Percentiles rank a stretch among this genome's conserved stretches.
phyloP scores from a whole-genome alignment of 2,888 invertebrate species.

The Xestia sexstrigata region DNA sequence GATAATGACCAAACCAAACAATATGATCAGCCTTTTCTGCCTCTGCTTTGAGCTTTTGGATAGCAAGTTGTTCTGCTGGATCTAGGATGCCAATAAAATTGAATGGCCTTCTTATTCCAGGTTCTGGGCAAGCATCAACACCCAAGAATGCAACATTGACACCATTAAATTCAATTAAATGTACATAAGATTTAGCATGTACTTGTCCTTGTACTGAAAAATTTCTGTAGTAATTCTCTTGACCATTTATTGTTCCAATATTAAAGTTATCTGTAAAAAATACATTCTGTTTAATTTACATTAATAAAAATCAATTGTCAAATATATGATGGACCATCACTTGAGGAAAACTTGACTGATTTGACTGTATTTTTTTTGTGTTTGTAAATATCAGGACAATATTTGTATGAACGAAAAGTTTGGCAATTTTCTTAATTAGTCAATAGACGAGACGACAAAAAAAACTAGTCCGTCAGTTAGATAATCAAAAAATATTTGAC shows the following conservation, averaged over 20 bases:
- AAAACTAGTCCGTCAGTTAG: too few species aligned
- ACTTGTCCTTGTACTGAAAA: constrained; percentile 94
- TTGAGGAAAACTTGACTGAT: neutral
- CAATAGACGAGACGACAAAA: too few species aligned
- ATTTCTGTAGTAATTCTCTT: constrained; percentile 94
- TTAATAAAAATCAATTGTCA: neutral
- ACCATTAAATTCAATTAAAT: constrained; percentile 89
- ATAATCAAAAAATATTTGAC: too few species aligned
- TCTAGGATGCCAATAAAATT: constrained; percentile 96
- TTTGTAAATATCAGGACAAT: too few species aligned
- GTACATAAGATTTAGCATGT: constrained; percentile 94
- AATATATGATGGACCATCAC: neutral
- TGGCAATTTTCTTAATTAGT: too few species aligned
- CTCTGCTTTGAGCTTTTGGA: constrained; percentile 90
- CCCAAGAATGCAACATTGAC: constrained; percentile 95
- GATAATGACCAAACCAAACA: constrained; percentile 96
- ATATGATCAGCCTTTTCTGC: constrained; percentile 88
- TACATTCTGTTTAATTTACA: neutral
- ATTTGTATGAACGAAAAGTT: too few species aligned
- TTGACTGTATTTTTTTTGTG: neutral
- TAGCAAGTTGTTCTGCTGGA: constrained; percentile 88
- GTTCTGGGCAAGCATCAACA: constrained; percentile 96
- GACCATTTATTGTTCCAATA: constrained; percentile 92
- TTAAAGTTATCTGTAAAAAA: constrained; percentile 95
- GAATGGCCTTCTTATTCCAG: constrained; percentile 96